A percentile compares a stretch with the other conserved stretches of the same genome.
Conservation (phyloP, 2,888 invertebrate species). For the Aproaerema taeniolella region DNA sequence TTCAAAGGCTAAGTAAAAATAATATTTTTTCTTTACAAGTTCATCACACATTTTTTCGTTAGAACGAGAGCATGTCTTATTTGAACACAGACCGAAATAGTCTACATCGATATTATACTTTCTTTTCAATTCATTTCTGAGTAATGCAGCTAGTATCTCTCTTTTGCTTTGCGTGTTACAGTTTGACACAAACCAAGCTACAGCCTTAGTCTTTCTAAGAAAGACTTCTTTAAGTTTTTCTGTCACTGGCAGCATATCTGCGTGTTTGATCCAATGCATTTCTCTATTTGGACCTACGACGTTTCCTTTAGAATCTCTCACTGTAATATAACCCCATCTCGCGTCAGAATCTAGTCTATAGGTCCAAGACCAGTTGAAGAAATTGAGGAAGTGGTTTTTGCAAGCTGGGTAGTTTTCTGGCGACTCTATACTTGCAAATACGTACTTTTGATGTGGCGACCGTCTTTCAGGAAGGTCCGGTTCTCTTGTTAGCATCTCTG, state of each 20-base stretch:
- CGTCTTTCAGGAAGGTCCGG: slow-evolving; percentile 35
- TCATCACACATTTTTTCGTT: slow-evolving; percentile 26
- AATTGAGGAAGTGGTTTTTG: slow-evolving; percentile 32
- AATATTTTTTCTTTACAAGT: slow-evolving; percentile 35
- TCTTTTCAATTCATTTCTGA: slow-evolving; percentile 25
- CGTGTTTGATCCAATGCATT: slow-evolving; percentile 45
- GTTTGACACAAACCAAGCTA: slow-evolving; percentile 42
- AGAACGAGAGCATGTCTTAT: too few species aligned
- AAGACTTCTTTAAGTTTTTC: slow-evolving; percentile 16
- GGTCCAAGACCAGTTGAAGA: slow-evolving; percentile 65
- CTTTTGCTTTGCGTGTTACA: slow-evolving; percentile 31
- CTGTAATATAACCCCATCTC: slow-evolving; percentile 47
- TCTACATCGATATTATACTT: slow-evolving; percentile 34
- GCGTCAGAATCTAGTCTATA: slow-evolving; percentile 49
- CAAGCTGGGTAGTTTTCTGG: slow-evolving; percentile 46
- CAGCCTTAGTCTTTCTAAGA: slow-evolving; percentile 35
- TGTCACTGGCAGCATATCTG: slow-evolving; percentile 35
- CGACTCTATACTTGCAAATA: slow-evolving; percentile 51
- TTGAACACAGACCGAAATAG: too few species aligned
- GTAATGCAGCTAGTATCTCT: slow-evolving; percentile 22
- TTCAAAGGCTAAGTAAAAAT: slow-evolving; percentile 48
- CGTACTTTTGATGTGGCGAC: slow-evolving; percentile 46
- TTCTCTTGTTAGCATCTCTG: slow-evolving; percentile 20
- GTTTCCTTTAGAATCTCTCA: slow-evolving; percentile 36
- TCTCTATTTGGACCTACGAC: slow-evolving; percentile 44